Evolutionary conservation across 2,797 vertebrate genomes (phyloP), one percentile per base, ranked within the genome.

Genomic region (Acanthiza pusilla): DNA sequence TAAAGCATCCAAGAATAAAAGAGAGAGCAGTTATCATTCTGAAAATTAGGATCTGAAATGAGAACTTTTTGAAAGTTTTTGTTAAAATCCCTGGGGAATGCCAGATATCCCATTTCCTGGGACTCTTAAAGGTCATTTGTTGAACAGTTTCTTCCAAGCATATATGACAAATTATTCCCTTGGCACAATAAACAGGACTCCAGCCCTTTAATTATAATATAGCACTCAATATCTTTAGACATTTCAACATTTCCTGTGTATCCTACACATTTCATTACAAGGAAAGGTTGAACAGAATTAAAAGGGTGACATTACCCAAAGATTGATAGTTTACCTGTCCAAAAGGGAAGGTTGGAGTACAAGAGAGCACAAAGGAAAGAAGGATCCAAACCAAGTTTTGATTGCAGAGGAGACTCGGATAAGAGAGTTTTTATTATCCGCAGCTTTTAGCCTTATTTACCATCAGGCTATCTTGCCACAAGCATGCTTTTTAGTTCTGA

Each of bases 401-500:
- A 97, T 97, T 94, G 94, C 88, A 93, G 92, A 95, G 96, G 97
- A 91, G 92, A 96, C 94, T 96, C 15, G 75, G 96, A 97, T 96
- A 97, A 97, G 96, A 96, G 96, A 97, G 92, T 96, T 97, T 97
- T 98, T 97, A 97, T 97, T 97, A 97, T 97, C 97, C 19, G 1
- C 92, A 96, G 98, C 98, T 98, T 98, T 98, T 98, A 98, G 97
- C 96, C 97, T 98, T 98, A 98, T 98, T 98, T 98, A 97, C 97
- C 97, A 97, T 97, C 97, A 96, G 96, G 96, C 97, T 97, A 86
- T 98, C 97, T 98, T 97, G 97, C 97, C 97, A 98, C 97, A 96
- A 98, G 97, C 96, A 97, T 98, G 98, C 98, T 98, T 99, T 98
- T 98, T 97, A 98, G 96, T 98, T 97, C 96, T 99, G 99, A 99